Conservation (phyloP, 2,113 vertebrate species). For the Canis aureus region DNA sequence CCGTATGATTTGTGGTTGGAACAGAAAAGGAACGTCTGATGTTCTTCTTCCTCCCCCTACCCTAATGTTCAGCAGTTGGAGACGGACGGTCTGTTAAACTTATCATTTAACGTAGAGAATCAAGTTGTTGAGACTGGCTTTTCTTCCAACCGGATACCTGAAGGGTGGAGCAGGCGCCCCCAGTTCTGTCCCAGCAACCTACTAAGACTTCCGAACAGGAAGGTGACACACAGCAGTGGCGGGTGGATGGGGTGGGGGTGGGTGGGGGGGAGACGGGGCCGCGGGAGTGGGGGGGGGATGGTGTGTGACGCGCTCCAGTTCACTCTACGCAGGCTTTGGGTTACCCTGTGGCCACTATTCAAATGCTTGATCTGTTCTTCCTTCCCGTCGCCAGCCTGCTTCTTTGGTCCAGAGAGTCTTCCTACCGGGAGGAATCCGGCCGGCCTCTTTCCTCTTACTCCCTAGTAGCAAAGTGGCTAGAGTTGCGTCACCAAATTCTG, state of each 20-base stretch:
- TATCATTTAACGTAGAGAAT: constrained; percentile 76
- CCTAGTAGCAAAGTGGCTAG: not conserved
- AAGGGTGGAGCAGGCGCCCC: constrained; percentile 86
- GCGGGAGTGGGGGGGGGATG: not conserved
- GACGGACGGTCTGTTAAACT: constrained; percentile 79
- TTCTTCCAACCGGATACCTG: constrained; percentile 85
- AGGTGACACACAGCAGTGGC: constrained; percentile 74
- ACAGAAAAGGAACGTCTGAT: constrained; percentile 56
- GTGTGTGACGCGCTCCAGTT: not conserved
- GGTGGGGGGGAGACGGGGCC: not conserved
- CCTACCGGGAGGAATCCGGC: constrained; percentile 8
- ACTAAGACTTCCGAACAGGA: constrained; percentile 87
- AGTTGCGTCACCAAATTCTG: not conserved
- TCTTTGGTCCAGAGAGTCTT: constrained; percentile 57
- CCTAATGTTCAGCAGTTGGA: constrained; percentile 62
- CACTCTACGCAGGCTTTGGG: not conserved
- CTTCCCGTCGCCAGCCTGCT: constrained; percentile 73
- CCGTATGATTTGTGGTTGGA: constrained; percentile 73
- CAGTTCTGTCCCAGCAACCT: constrained; percentile 82
- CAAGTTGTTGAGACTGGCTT: constrained; percentile 84
- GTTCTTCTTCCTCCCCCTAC: constrained; percentile 19
- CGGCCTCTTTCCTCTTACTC: not conserved
- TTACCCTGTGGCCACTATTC: constrained; percentile 44
- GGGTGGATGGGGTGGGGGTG: not conserved
- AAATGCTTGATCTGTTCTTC: constrained; percentile 40